These are phyloP conservation scores for Saccopteryx bilineata DNA, from an alignment of 2,113 vertebrate species.

Conservation along the genomic window DNA sequence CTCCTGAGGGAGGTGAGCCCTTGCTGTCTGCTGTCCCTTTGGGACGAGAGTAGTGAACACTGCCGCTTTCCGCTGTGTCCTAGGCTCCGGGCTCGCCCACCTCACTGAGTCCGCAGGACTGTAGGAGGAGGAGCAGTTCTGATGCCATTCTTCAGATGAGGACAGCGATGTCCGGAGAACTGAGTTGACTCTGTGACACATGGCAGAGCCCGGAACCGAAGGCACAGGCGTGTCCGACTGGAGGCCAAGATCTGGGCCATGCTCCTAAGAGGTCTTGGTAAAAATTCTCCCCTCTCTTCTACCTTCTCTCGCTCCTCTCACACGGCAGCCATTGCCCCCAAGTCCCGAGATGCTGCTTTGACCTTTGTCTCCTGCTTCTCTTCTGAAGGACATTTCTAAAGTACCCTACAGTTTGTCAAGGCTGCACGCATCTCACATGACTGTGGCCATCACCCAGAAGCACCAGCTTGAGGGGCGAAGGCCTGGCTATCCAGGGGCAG, in stretches of 20 bases:
- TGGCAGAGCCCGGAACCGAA: not conserved
- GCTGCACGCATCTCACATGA: no score
- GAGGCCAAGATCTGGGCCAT: not conserved
- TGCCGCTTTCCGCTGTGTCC: no score
- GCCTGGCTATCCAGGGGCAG: not conserved
- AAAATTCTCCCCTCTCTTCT: not conserved
- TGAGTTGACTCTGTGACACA: not conserved
- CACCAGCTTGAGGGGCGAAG: not conserved
- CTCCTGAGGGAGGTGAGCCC: not conserved
- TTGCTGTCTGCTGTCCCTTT: not conserved
- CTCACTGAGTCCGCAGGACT: not conserved
- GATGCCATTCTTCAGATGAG: not conserved
- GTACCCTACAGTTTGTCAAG: not conserved
- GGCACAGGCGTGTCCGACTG: not conserved
- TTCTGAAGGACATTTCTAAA: not conserved
- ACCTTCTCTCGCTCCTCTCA: not conserved
- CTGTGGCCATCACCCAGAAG: accelerated
- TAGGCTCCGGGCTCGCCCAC: not conserved
- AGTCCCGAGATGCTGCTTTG: not conserved
- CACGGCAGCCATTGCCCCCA: not conserved
- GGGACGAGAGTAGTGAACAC: not conserved
- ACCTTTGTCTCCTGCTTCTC: not conserved
- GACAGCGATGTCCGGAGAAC: not conserved
- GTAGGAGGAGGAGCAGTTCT: not conserved
- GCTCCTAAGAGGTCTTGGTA: not conserved